Percentiles rank a stretch among this genome's conserved stretches.
These are phyloP conservation scores for Microcebus murinus DNA, from an alignment of 2,113 vertebrate genomes.

Conservation along the genomic window DNA sequence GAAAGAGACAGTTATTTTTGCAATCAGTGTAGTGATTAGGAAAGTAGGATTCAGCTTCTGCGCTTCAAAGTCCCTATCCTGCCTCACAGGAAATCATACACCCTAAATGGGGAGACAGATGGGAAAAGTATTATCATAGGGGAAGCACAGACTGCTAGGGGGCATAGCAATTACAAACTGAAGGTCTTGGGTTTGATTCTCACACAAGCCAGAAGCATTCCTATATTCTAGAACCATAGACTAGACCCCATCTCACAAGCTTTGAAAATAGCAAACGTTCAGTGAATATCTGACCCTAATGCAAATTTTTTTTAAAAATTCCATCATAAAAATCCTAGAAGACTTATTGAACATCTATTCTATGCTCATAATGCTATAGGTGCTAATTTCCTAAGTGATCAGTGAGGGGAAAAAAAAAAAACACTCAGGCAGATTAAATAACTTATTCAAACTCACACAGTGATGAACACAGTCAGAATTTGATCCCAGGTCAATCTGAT, in stretches of 20 bases:
- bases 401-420: not conserved
- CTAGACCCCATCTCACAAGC: not conserved
- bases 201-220: not conserved
- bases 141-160: not conserved
- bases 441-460: not conserved
- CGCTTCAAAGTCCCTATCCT: not conserved
- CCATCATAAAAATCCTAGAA: not conserved
- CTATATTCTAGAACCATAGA: not conserved
- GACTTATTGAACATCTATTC: not conserved
- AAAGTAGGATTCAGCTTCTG: not conserved
- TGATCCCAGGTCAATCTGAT: not conserved
- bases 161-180: not conserved
- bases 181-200: not conserved
- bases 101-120: not conserved
- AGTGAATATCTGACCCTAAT: not conserved
- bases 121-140: not conserved
- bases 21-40: not conserved
- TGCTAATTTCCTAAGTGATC: constrained; percentile 10
- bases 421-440: not conserved
- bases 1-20: constrained; percentile 36
- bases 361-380: not conserved
- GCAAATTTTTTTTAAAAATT: not conserved
- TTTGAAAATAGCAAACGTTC: not conserved
- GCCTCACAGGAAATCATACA: not conserved
- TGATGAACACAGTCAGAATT: not conserved